These are phyloP conservation scores for Macaria liturata DNA, from an alignment of 2,888 invertebrate species.

Conservation along the genomic window DNA sequence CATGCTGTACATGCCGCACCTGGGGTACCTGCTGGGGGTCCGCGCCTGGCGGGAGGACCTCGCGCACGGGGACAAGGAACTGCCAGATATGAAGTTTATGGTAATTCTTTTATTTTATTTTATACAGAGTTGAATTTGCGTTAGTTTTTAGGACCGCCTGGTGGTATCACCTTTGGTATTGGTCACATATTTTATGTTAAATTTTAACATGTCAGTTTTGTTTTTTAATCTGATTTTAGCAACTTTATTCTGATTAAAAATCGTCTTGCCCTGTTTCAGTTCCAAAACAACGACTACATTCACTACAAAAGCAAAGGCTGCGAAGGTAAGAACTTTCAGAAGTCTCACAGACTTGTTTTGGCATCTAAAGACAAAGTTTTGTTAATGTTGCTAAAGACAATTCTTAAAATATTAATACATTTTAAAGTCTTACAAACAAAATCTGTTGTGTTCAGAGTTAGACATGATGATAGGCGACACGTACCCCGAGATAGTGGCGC, in stretches of 20 bases:
- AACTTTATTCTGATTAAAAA: too few relatives aligned
- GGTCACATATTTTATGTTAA: too few relatives aligned
- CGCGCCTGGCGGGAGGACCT: conserved; percentile 85
- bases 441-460: conserved; percentile 77
- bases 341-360: too few relatives aligned
- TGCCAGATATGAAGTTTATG: conserved; percentile 89
- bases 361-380: too few relatives aligned
- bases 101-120: conserved; percentile 53
- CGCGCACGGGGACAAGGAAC: conserved; percentile 79
- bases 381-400: too few relatives aligned
- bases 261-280: conserved; percentile 63
- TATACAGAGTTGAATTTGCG: too few relatives aligned
- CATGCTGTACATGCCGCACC: conserved; percentile 88
- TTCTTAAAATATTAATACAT: too few relatives aligned
- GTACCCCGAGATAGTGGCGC: conserved; percentile 89
- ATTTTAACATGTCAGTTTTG: too few relatives aligned
- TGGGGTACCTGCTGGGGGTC: conserved; percentile 91
- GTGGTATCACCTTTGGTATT: too few relatives aligned
- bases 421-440: too few relatives aligned
- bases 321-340: conserved; percentile 65
- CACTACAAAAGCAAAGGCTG: conserved; percentile 89
- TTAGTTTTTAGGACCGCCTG: too few relatives aligned
- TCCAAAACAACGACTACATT: conserved; percentile 85
- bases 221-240: too few relatives aligned
- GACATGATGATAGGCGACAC: conserved; percentile 91